Evolutionary conservation across 2,113 vertebrate species (phyloP).

Genomic region (Felis catus): F.catus_Fca126_mat1.0 CM031415.1:62959501-62960000

Average conservation of each 20-base stretch:
- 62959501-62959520: neutral
- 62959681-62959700: neutral
- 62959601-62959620: neutral
- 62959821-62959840: neutral
- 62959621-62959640: neutral
- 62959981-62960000: neutral
- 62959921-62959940: neutral
- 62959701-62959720: neutral
- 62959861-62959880: too few species aligned
- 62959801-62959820: accelerated
- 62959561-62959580: neutral
- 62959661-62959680: neutral
- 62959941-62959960: neutral
- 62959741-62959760: neutral
- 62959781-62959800: accelerated
- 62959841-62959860: neutral
- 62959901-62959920: neutral
- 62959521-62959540: too few species aligned
- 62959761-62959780: too few species aligned
- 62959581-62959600: neutral
- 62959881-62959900: neutral
- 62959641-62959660: neutral
- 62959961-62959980: neutral
- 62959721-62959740: neutral
- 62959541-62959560: neutral